These are phyloP conservation scores for Anas georgica DNA, from an alignment of 2,797 vertebrate genomes.

Conservation along the genomic window DNA sequence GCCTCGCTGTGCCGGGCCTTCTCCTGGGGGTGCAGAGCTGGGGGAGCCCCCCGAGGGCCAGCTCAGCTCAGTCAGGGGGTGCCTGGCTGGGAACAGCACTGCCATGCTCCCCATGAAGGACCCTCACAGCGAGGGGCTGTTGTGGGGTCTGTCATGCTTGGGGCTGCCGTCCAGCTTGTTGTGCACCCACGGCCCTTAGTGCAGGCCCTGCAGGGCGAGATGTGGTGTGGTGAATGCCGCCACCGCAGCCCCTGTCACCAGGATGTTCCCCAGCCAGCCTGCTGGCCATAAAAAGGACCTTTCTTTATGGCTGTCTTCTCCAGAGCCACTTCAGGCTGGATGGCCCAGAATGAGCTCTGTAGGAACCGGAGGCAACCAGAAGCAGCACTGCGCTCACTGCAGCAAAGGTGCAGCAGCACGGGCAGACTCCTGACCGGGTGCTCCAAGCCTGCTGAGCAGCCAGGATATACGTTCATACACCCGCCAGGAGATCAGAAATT, in stretches of 20 bases:
- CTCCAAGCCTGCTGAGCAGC: neutral
- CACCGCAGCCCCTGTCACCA: neutral
- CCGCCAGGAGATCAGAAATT: neutral
- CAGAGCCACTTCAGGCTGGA: neutral
- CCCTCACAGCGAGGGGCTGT: neutral
- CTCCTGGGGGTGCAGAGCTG: neutral
- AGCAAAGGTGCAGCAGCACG: neutral
- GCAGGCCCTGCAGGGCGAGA: neutral
- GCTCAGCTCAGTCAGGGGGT: neutral
- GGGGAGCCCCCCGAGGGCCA: neutral
- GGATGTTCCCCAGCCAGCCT: accelerated
- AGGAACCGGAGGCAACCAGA: neutral
- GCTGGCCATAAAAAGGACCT: accelerated
- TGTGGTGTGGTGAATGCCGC: accelerated
- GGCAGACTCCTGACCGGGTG: neutral
- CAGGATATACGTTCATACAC: neutral
- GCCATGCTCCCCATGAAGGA: neutral
- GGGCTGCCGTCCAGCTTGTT: neutral
- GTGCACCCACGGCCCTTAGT: neutral
- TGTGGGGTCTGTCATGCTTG: neutral
- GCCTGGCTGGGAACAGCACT: neutral
- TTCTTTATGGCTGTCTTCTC: neutral
- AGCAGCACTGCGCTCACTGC: neutral
- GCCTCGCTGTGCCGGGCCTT: neutral
- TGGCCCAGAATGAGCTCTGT: neutral